Evolutionary conservation across 1,140 invertebrate species (phyloP).

Genomic region (Anadara kagoshimensis): DNA sequence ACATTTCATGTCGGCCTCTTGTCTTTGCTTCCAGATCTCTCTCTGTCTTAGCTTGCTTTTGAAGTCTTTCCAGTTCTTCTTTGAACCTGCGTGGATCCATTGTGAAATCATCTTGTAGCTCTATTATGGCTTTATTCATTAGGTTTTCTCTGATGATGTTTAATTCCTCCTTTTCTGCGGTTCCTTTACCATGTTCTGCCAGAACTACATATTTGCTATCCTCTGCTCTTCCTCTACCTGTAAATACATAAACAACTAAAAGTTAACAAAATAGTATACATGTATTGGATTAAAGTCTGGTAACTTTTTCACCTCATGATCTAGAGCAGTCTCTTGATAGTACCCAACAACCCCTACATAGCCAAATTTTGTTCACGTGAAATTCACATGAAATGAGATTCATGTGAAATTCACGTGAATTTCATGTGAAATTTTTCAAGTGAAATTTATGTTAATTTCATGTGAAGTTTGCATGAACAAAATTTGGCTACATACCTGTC

Average conservation of each 20-base stretch:
- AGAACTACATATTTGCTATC: slow-evolving; percentile 54
- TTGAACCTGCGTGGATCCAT: slow-evolving; percentile 13
- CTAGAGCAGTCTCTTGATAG: too few relatives aligned
- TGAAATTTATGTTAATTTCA: too few relatives aligned
- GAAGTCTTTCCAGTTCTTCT: slow-evolving; percentile 30
- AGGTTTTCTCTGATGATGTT: slow-evolving; percentile 59
- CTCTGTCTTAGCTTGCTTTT: slow-evolving; percentile 45
- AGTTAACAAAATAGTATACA: background rate
- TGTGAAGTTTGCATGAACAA: too few relatives aligned
- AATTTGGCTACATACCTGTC: too few relatives aligned
- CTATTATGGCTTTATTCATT: slow-evolving; percentile 58
- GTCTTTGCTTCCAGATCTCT: slow-evolving; percentile 30
- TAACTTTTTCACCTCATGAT: too few relatives aligned
- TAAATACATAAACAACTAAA: slow-evolving; percentile 1
- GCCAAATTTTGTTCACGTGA: too few relatives aligned
- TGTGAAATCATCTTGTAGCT: slow-evolving; percentile 31
- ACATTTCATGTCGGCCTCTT: slow-evolving; percentile 22
- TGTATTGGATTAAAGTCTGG: too few relatives aligned
- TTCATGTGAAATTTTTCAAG: too few relatives aligned
- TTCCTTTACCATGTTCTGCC: slow-evolving; percentile 37
- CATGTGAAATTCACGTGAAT: too few relatives aligned
- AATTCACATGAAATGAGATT: too few relatives aligned
- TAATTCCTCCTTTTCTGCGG: slow-evolving; percentile 56
- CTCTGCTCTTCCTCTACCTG: slow-evolving; percentile 58
- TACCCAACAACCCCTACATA: too few relatives aligned